These are phyloP conservation scores for Garra rufa DNA, from an alignment of 2,113 vertebrate genomes.

Conservation along the genomic window DNA sequence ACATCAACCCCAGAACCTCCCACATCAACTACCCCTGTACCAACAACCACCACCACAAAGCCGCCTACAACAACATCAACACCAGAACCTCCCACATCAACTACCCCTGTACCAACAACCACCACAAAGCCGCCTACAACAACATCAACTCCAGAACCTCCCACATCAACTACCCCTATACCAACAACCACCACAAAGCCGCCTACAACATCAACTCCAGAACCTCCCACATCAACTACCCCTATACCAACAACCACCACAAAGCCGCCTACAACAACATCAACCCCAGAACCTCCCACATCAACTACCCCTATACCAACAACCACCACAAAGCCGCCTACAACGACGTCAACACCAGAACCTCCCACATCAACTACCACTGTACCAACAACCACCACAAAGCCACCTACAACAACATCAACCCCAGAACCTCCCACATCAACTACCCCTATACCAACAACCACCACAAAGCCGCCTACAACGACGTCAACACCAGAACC, in stretches of 20 bases:
- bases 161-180: neutral
- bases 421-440: neutral
- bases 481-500: neutral
- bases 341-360: neutral
- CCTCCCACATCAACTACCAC: slow-evolving; percentile 54
- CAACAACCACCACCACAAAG: neutral
- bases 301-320: neutral
- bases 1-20: neutral
- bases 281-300: slow-evolving; percentile 4
- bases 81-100: neutral
- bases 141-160: neutral
- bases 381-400: slow-evolving; percentile 32
- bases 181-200: neutral
- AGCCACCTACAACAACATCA: slow-evolving; percentile 39
- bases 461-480: neutral
- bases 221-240: neutral
- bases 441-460: neutral
- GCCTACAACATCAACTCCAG: neutral
- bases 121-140: neutral
- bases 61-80: neutral
- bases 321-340: neutral
- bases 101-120: neutral
- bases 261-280: neutral
- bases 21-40: too few species aligned
- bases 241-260: neutral